Evolutionary conservation across 2,797 vertebrate species (phyloP).

Genomic region (Nyctibius grandis): DNA sequence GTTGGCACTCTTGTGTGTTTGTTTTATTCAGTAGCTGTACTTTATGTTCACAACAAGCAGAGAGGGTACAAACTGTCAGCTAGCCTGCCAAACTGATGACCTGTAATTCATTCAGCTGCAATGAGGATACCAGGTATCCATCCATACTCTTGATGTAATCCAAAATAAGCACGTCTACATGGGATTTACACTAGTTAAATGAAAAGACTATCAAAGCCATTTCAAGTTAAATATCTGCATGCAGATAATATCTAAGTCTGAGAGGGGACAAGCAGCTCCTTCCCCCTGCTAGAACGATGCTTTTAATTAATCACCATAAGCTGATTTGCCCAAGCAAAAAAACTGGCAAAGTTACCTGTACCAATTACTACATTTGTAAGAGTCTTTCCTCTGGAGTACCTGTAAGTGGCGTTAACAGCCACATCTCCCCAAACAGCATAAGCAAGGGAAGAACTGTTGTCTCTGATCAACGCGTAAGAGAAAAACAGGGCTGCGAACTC

Average conservation of each 20-base stretch:
- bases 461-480: neutral
- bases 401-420: neutral
- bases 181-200: neutral
- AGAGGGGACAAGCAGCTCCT: neutral
- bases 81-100: neutral
- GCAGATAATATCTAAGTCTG: neutral
- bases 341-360: neutral
- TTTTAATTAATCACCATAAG: neutral
- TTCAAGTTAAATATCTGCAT: neutral
- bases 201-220: neutral
- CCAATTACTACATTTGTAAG: neutral
- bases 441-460: neutral
- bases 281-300: neutral
- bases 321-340: neutral
- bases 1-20: too few relatives aligned
- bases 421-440: rapidly evolving
- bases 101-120: neutral
- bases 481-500: neutral
- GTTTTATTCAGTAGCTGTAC: neutral
- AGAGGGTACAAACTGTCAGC: neutral
- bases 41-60: neutral
- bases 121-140: neutral
- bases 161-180: neutral
- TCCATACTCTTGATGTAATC: neutral
- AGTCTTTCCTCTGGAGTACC: neutral